A percentile compares a stretch with the other conserved stretches of the same genome.
phyloP scores from a whole-genome alignment of 2,113 vertebrate species.

The Lipophrys pholis region DNA sequence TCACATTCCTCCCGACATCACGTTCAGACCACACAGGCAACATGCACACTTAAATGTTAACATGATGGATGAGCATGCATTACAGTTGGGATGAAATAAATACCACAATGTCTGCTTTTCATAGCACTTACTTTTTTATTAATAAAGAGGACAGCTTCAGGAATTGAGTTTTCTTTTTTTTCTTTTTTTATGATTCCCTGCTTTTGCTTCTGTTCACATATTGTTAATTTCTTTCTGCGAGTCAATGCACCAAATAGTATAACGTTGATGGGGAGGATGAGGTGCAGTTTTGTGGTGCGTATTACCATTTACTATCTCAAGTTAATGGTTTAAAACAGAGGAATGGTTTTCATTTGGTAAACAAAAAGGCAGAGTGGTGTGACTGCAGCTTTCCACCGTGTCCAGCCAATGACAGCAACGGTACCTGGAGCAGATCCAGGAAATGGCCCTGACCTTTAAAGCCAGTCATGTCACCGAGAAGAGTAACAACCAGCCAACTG shows the following conservation, averaged over 20 bases:
- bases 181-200: background rate
- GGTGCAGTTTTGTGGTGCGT: background rate
- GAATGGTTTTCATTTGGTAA: background rate
- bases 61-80: background rate
- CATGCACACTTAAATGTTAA: constrained; percentile 4
- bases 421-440: constrained; percentile 23
- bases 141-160: no score
- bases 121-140: no score
- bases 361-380: background rate
- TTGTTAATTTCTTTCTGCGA: background rate
- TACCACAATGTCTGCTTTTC: no score
- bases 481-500: constrained; percentile 7
- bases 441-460: constrained; percentile 53
- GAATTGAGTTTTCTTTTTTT: no score
- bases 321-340: constrained; percentile 12
- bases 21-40: constrained; percentile 12
- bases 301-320: background rate
- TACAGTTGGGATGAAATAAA: background rate
- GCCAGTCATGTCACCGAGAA: constrained; percentile 30
- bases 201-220: no score
- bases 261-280: no score
- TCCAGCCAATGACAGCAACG: constrained; percentile 6
- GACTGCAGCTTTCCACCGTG: background rate
- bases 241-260: background rate
- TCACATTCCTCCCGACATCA: background rate